Evolutionary conservation across 23 tunicate genomes (phyloP).

Genomic region (Ciona savignyi): DNA sequence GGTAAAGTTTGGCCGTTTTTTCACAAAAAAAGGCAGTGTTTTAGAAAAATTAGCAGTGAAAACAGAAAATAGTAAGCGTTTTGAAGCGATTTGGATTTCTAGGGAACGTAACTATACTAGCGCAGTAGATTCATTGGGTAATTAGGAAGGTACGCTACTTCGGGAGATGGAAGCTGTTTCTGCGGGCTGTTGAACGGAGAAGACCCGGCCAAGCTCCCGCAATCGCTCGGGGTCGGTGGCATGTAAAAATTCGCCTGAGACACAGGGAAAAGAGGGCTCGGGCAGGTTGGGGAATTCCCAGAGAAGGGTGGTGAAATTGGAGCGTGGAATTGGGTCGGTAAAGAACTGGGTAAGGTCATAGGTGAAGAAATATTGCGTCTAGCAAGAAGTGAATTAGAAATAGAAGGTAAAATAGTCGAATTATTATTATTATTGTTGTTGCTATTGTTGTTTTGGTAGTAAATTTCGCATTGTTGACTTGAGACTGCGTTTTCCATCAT

Average conservation of each 20-base stretch:
- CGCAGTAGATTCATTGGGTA: not conserved
- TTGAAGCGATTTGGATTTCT: not conserved
- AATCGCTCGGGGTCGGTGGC: constrained; percentile 75
- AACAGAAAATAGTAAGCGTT: no score
- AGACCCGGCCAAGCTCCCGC: constrained; percentile 43
- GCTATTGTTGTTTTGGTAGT: constrained; percentile 10
- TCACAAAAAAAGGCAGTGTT: no score
- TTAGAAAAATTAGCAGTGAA: no score
- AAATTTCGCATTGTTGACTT: not conserved
- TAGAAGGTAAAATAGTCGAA: not conserved
- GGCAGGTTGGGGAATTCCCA: constrained; percentile 27
- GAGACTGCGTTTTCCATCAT: not conserved
- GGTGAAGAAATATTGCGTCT: constrained; percentile 31
- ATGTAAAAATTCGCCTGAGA: constrained; percentile 11
- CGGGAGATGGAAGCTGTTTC: constrained; percentile 22
- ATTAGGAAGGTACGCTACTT: not conserved
- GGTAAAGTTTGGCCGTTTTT: no score
- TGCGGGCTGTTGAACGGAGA: constrained; percentile 92
- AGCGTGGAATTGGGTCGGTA: not conserved
- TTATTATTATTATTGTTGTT: constrained; percentile 40
- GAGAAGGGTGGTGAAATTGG: constrained; percentile 69
- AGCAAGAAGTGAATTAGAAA: constrained; percentile 11
- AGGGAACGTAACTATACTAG: not conserved
- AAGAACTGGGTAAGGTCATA: constrained; percentile 15
- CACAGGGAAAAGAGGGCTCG: constrained; percentile 21